These are phyloP conservation scores for Aspidoscelis tigris DNA, from an alignment of 2,113 vertebrate species.

Conservation along the genomic window DNA sequence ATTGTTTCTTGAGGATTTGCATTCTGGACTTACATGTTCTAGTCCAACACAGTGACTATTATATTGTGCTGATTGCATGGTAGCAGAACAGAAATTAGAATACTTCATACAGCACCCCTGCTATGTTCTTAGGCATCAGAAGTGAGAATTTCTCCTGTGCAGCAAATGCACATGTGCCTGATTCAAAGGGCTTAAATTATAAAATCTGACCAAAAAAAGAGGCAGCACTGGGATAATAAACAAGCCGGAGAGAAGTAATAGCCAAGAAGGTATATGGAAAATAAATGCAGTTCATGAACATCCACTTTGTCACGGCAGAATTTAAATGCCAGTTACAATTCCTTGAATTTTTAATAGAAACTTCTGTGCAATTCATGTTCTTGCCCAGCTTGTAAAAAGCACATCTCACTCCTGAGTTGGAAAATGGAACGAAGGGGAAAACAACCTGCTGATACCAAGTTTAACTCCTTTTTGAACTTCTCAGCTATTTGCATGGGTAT, in stretches of 20 bases:
- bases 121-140: not conserved
- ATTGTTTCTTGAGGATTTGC: no score
- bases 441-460: slow-evolving; percentile 54
- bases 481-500: slow-evolving; percentile 70
- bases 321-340: not conserved
- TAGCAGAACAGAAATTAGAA: no score
- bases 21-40: no score
- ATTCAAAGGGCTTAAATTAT: not conserved
- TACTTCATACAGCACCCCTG: no score
- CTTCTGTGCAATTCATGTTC: not conserved
- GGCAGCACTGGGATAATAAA: not conserved
- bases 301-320: not conserved
- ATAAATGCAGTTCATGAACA: not conserved
- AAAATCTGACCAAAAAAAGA: not conserved
- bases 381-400: slow-evolving; percentile 62
- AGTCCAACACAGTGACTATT: no score
- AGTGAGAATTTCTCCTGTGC: not conserved
- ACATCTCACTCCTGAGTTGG: slow-evolving; percentile 66
- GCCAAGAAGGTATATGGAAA: not conserved
- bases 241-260: slow-evolving; percentile 14
- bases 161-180: not conserved
- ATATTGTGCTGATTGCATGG: no score
- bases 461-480: slow-evolving; percentile 60
- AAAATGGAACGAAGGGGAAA: slow-evolving; percentile 67
- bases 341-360: not conserved